Percentiles rank a stretch among this genome's conserved stretches.
phyloP scores from a whole-genome alignment of 1,140 invertebrate species.

The Drosophila ficusphila region DNA sequence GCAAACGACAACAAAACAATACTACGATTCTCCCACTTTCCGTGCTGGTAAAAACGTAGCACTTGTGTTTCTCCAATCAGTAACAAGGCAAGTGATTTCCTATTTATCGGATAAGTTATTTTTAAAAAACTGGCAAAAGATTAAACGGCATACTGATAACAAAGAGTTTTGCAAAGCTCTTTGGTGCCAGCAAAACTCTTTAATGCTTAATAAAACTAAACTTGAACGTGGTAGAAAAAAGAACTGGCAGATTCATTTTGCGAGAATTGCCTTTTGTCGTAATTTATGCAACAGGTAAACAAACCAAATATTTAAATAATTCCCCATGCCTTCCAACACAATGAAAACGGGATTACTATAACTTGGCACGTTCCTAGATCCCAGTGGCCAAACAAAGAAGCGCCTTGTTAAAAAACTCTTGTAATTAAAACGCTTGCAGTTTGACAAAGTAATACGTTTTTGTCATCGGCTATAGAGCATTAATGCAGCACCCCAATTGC shows the following conservation, averaged over 20 bases:
- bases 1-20: constrained; percentile 2
- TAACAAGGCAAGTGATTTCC: too few relatives aligned
- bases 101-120: too few relatives aligned
- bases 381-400: too few relatives aligned
- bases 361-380: too few relatives aligned
- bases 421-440: not conserved
- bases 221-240: not conserved
- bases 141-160: constrained; percentile 2
- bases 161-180: constrained; percentile 1
- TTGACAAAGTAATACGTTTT: not conserved
- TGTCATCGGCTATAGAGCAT: constrained; percentile 29
- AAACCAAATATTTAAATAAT: not conserved
- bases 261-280: constrained; percentile 1
- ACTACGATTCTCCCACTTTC: not conserved
- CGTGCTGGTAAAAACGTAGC: not conserved
- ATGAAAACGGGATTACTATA: too few relatives aligned
- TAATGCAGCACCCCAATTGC: constrained; percentile 13
- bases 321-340: not conserved
- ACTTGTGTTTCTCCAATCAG: too few relatives aligned
- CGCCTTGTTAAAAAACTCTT: too few relatives aligned
- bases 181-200: constrained; percentile 5
- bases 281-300: constrained; percentile 47
- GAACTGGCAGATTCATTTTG: not conserved
- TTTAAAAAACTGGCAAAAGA: not conserved
- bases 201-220: constrained; percentile 2